A percentile compares a stretch with the other conserved stretches of the same genome.
These are phyloP conservation scores for Phaedon cochleariae DNA, from an alignment of 2,888 invertebrate species.

Conservation along the genomic window DNA sequence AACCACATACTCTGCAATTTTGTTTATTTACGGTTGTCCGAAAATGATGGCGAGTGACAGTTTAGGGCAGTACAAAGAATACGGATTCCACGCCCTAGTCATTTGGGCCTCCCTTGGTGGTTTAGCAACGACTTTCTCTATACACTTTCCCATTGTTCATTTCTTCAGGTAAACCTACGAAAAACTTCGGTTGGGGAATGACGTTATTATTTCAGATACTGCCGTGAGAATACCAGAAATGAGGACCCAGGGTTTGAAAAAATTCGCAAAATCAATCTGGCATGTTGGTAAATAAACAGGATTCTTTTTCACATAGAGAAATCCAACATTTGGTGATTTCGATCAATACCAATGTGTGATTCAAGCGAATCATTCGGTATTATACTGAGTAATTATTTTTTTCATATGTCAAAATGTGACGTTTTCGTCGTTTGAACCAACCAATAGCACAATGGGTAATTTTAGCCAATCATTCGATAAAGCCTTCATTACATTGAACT, in stretches of 20 bases:
- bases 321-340: neutral
- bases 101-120: constrained; percentile 36
- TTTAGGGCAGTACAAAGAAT: constrained; percentile 37
- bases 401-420: too few relatives aligned
- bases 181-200: too few relatives aligned
- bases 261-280: neutral
- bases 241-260: neutral
- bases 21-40: constrained; percentile 44
- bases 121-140: constrained; percentile 33
- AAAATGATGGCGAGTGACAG: constrained; percentile 41
- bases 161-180: constrained; percentile 40
- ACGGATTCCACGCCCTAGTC: constrained; percentile 28
- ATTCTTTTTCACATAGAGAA: too few relatives aligned
- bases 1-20: constrained; percentile 36
- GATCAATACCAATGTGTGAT: too few relatives aligned
- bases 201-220: neutral
- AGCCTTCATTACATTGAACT: too few relatives aligned
- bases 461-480: too few relatives aligned
- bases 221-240: neutral
- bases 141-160: constrained; percentile 44
- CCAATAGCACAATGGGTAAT: too few relatives aligned
- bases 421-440: too few relatives aligned
- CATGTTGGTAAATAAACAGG: neutral
- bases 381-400: too few relatives aligned
- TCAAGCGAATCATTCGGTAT: too few relatives aligned